Evolutionary conservation across 2,888 invertebrate species (phyloP), one percentile per base, ranked within the genome.

Genomic region (Synanthedon myopaeformis): DNA sequence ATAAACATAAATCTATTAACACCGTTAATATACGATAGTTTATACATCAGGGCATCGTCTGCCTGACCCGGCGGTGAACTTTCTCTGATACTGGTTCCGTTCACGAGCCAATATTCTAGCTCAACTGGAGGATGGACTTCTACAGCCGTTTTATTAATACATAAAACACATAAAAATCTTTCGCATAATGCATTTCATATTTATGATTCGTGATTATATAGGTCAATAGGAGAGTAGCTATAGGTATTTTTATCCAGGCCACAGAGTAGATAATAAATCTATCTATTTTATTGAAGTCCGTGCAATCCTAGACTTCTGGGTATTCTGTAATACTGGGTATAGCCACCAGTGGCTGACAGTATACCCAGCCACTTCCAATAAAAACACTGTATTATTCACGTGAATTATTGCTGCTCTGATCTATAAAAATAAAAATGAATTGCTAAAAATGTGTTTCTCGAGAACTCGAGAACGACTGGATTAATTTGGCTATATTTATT

Each of bases 1-100:
- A 76, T 76, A 73, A 77, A 75, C 74, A 76, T 67, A 74, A 51
- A 72, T 77, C 76, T 74, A 75, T 78, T 78, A 77, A 79, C 79
- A 78, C 72, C 62, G 61, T 76, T 79, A 70, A 60, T 64, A 64
- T 59, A 62, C 64, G 63, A 59, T 64, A 54, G 62, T 60, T 64
- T 59, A 49, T 49, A 23, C 23, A 58, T 57, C 56, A 60, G 54
- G 56, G 55, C 52, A 52, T 53, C 57, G 63, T 63, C 64, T 65
- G 59, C 61, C 64, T 74, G 78, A 78, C 78, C 76, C 63, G 57
- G 59, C 59, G 58, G 50, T 65, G 62, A 66, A 76, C 78, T 79
- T 79, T 79, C 78, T 77, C 76, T 62, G 60, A 57, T 65, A 62
- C 67, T 61, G 66, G 70, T 69, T 70, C 59, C 60, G 57, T 58